Evolutionary conservation across 2,888 invertebrate genomes (phyloP), one percentile per base, ranked within the genome.

Genomic region (Ernsta delagoae): DNA sequence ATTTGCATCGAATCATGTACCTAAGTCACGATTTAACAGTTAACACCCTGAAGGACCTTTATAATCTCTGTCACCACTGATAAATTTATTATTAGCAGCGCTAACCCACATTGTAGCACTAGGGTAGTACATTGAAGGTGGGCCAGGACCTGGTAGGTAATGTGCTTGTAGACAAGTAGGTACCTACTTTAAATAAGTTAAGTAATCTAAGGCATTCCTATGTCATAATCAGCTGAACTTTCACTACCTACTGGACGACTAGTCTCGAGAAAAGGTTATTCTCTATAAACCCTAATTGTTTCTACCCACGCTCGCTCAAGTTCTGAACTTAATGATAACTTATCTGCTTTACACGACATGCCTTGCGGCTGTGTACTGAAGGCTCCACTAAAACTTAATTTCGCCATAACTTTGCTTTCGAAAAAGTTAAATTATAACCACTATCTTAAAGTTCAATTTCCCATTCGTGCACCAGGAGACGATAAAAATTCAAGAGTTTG

Each of bases 241-340:
- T 68, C 68, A 63, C 24, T 53, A n/a, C 41, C 16, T 50, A 16
- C 24, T 24, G 50, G 9, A 11, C 34, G 31, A 31, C 31, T 59
- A 53, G 48, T 48, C 56, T 56, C 39, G 24, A 57, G 62, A 57
- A 69, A 63, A 69, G 68, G 68, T 69, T 53, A 59, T 64, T 59
- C 43, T 50, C 56, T 63, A 56, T 63, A 64, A 70, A 61, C 64
- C 53, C 62, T 68, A 62, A 68, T 63, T 68, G 68, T 59, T 57
- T 59, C 69, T 63, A 59, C 69, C 69, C 64, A 70, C 69, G 69
- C 64, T 59, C 63, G 53, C 69, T 64, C 73, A 73, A 73, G 67
- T 71, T 73, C 72, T 75, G 72, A 77, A 75, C 74, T 73, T 76
- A 75, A 77, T 75, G 75, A 74, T 73, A 73, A 70, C 71, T 72